Conservation (phyloP, 2,888 invertebrate genomes). For the Nymphalis urticae region DNA sequence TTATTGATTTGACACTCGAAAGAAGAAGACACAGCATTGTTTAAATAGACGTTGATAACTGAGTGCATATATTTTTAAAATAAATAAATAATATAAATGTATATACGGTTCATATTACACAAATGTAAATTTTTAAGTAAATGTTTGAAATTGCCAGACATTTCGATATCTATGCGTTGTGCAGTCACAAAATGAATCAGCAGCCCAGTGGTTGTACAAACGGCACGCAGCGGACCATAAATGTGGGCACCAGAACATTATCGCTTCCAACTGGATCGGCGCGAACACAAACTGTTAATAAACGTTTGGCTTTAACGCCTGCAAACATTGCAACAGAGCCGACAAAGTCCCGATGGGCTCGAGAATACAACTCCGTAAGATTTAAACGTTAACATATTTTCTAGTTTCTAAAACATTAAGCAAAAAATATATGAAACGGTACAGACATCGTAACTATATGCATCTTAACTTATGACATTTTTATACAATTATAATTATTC, state of each 20-base stretch:
- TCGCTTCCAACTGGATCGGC: conserved; percentile 46
- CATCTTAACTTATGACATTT: too few species aligned
- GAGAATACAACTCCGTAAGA: conserved; percentile 4
- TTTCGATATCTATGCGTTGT: conserved; percentile 39
- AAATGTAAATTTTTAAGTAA: background rate
- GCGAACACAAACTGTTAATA: conserved; percentile 44
- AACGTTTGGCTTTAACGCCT: conserved; percentile 40
- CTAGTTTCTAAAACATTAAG: background rate
- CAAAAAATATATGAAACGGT: background rate
- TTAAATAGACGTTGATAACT: too few species aligned
- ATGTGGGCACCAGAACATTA: conserved; percentile 51
- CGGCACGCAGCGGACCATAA: conserved; percentile 52
- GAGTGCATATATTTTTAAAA: too few species aligned
- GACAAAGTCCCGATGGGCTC: conserved; percentile 11
- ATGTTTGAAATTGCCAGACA: conserved; percentile 24
- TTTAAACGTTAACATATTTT: background rate
- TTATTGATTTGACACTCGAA: too few species aligned
- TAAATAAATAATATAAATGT: too few species aligned
- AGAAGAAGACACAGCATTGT: too few species aligned
- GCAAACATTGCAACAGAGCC: conserved; percentile 22
- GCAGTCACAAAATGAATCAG: conserved; percentile 45
- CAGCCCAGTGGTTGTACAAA: conserved; percentile 48
- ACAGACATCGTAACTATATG: too few species aligned
- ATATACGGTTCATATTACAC: background rate
- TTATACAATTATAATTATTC: too few species aligned